Percentiles rank a stretch among this genome's conserved stretches.
Evolutionary conservation across 1,140 invertebrate genomes (phyloP).

Genomic region (Nephila pilipes): DNA sequence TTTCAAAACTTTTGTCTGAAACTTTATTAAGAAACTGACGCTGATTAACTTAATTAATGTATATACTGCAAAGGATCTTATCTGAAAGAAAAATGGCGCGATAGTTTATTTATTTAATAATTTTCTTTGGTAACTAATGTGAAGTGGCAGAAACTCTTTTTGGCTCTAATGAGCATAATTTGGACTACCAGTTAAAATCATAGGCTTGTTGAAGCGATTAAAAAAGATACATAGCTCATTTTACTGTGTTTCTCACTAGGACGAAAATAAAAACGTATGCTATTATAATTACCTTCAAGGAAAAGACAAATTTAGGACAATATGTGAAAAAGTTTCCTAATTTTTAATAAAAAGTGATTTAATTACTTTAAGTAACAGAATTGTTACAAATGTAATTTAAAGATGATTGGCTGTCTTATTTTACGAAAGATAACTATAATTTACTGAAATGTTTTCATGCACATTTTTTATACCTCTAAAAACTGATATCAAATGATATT

Average conservation of each 20-base stretch:
- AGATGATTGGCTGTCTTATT: background rate
- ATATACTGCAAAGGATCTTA: background rate
- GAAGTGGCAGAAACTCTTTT: background rate
- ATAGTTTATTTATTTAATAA: slow-evolving; percentile 58
- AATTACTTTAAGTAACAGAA: background rate
- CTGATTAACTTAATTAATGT: slow-evolving; percentile 68
- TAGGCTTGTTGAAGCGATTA: background rate
- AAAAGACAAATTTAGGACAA: background rate
- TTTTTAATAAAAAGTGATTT: background rate
- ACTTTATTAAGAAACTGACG: slow-evolving; percentile 71
- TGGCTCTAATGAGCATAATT: slow-evolving; percentile 40
- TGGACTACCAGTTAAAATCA: background rate
- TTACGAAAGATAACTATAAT: too few species aligned
- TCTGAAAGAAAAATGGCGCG: slow-evolving; percentile 34
- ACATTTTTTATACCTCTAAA: too few species aligned
- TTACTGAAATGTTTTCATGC: too few species aligned
- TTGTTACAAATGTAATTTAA: too few species aligned
- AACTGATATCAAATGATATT: too few species aligned
- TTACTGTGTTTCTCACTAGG: background rate
- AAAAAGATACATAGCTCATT: slow-evolving; percentile 6
- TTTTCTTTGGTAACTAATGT: slow-evolving; percentile 20
- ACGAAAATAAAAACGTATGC: background rate
- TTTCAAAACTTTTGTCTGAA: slow-evolving; percentile 57
- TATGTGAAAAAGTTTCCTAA: too few species aligned
- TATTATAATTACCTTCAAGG: background rate